Evolutionary conservation across 2,797 vertebrate species (phyloP).

Genomic region (Bradypodion ventrale): DNA sequence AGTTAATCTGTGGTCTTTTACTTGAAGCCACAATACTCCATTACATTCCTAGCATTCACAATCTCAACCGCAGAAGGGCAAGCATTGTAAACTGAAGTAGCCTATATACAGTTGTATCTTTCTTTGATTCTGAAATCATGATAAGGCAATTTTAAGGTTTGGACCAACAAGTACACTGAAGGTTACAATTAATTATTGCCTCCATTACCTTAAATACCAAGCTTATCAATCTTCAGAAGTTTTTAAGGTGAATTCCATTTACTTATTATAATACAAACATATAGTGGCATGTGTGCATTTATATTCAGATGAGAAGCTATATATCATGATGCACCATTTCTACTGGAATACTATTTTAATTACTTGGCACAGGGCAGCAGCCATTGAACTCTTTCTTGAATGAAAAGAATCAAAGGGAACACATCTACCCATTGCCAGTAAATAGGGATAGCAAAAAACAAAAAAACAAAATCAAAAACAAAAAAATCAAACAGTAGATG

Average conservation of each 20-base stretch:
- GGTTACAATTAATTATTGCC: not conserved
- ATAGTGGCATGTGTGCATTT: not conserved
- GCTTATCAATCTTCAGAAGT: not conserved
- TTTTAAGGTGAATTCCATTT: not conserved
- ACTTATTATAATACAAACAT: not conserved
- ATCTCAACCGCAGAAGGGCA: slow-evolving; percentile 56
- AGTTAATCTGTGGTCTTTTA: slow-evolving; percentile 54
- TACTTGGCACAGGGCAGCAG: too few relatives aligned
- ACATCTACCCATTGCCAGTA: not conserved
- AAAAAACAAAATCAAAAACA: too few relatives aligned
- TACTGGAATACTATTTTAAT: too few relatives aligned
- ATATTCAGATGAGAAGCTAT: not conserved
- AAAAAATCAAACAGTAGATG: not conserved
- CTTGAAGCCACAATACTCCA: slow-evolving; percentile 54
- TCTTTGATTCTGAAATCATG: not conserved
- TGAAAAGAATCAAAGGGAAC: not conserved
- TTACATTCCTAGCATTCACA: slow-evolving; percentile 60
- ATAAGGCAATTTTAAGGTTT: not conserved
- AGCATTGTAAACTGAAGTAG: slow-evolving; percentile 21
- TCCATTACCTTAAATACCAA: too few relatives aligned
- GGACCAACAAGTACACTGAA: not conserved
- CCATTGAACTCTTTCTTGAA: too few relatives aligned
- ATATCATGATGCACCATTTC: not conserved
- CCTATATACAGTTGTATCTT: not conserved
- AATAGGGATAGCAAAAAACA: not conserved